Evolutionary conservation across 2,797 vertebrate species (phyloP).

Genomic region (Antrozous pallidus): DNA sequence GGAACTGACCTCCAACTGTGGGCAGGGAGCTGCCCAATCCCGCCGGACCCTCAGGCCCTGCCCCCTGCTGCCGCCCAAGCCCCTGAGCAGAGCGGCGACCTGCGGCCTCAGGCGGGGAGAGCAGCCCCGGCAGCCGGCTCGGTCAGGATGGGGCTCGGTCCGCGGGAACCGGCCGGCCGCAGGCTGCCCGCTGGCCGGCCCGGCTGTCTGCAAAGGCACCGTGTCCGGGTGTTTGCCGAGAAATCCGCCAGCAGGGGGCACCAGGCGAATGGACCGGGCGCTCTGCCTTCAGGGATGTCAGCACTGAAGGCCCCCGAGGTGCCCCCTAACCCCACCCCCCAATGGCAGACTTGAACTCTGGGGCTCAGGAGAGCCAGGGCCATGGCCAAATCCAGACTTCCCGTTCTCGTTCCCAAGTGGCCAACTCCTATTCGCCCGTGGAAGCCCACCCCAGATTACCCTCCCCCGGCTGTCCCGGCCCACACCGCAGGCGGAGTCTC

Average conservation of each 20-base stretch:
- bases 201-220: neutral
- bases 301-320: neutral
- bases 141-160: no score
- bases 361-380: neutral
- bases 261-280: neutral
- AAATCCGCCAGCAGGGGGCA: neutral
- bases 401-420: neutral
- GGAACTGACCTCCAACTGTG: rapidly evolving
- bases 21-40: neutral
- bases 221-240: neutral
- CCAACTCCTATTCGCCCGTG: neutral
- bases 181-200: neutral
- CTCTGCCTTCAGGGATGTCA: rapidly evolving
- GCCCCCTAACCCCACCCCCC: neutral
- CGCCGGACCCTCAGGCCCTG: neutral
- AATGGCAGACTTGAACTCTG: neutral
- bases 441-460: neutral
- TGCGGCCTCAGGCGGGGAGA: neutral
- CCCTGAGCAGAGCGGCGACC: neutral
- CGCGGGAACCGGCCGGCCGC: neutral
- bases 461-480: neutral
- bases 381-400: neutral
- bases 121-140: no score
- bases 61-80: neutral
- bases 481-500: neutral